phyloP scores from a whole-genome alignment of 2,113 vertebrate genomes.

The Mormyrus iriodes region DNA sequence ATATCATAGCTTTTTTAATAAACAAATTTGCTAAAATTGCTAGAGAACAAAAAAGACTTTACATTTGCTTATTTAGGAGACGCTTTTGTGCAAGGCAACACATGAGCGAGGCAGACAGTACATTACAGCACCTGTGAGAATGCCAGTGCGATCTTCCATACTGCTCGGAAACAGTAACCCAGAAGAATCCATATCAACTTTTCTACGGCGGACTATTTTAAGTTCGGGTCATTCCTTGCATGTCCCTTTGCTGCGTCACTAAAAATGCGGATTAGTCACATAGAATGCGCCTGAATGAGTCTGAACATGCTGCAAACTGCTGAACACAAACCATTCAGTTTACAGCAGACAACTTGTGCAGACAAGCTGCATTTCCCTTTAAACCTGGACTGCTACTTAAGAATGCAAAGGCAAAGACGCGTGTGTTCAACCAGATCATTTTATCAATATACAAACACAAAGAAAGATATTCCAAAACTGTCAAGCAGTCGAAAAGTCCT shows the following conservation, averaged over 20 bases:
- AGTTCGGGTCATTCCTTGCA: neutral
- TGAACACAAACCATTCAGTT: conserved; percentile 39
- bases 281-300: conserved; percentile 42
- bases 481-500: neutral
- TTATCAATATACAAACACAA: neutral
- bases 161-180: neutral
- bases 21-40: neutral
- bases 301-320: conserved; percentile 53
- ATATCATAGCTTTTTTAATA: neutral
- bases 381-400: neutral
- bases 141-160: neutral
- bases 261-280: neutral
- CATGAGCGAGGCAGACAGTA: neutral
- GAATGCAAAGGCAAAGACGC: neutral
- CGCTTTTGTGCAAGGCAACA: neutral
- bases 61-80: neutral
- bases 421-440: neutral
- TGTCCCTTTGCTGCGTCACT: neutral
- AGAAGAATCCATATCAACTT: neutral
- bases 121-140: neutral
- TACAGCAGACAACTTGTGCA: neutral
- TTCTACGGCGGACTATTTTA: neutral
- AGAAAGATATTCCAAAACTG: neutral
- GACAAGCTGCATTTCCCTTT: neutral
- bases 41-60: neutral